These are phyloP conservation scores for Sciurus niger DNA, from an alignment of 2,113 vertebrate species.

Conservation along the genomic window DNA sequence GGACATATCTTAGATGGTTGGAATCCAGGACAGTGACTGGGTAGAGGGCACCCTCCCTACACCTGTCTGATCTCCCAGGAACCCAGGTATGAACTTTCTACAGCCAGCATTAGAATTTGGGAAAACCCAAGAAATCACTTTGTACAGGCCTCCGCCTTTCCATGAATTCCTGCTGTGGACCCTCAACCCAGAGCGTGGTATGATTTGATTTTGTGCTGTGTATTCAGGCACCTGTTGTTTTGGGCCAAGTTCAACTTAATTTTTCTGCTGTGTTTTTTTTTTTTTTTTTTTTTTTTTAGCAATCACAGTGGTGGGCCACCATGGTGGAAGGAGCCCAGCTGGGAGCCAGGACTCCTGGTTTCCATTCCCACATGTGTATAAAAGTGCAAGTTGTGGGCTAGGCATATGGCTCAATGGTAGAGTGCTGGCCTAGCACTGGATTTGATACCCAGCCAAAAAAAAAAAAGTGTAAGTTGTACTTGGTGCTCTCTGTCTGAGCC, in stretches of 20 bases:
- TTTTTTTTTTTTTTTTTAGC: neutral
- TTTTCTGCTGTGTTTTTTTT: neutral
- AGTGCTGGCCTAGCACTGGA: too few relatives aligned
- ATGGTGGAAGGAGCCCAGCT: neutral
- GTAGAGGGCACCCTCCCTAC: neutral
- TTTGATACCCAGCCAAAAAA: too few relatives aligned
- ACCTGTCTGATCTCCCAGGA: neutral
- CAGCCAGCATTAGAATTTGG: conserved; percentile 36
- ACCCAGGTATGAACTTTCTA: neutral
- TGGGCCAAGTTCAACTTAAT: neutral
- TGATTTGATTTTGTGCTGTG: neutral
- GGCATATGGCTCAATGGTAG: too few relatives aligned
- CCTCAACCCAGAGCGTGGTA: neutral
- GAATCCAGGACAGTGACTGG: neutral
- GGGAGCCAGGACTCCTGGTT: neutral
- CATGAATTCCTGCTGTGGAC: neutral
- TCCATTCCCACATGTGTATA: rapidly evolving
- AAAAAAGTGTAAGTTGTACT: neutral
- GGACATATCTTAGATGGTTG: neutral
- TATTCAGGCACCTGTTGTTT: neutral
- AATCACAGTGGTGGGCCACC: too few relatives aligned
- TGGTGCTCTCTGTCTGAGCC: neutral
- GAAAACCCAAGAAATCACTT: conserved; percentile 54
- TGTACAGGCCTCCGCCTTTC: conserved; percentile 6
- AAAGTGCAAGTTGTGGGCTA: neutral